These are phyloP conservation scores for Diabrotica balteata DNA, from an alignment of 2,888 invertebrate genomes.

Conservation along the genomic window DNA sequence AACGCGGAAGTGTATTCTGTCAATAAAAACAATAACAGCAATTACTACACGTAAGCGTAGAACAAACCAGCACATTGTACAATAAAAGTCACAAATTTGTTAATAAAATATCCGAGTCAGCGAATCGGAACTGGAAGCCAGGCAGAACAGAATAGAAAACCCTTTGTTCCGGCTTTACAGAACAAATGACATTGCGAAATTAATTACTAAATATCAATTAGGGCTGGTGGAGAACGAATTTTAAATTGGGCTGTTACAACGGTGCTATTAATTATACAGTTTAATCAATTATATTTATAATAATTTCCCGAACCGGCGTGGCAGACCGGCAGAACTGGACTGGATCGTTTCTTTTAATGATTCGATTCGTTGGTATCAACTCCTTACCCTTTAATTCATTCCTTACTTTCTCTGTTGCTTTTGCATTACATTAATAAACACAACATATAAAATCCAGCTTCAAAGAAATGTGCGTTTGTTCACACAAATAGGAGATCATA, in stretches of 20 bases:
- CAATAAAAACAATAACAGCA: conserved; percentile 27
- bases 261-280: conserved; percentile 55
- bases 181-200: conserved; percentile 56
- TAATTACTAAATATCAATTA: conserved; percentile 58
- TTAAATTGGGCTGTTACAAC: conserved; percentile 52
- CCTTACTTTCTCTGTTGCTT: no score
- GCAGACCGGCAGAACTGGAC: no score
- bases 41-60: conserved; percentile 24
- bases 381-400: no score
- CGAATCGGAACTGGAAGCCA: conserved; percentile 42
- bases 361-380: no score
- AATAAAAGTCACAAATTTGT: conserved; percentile 51
- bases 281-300: conserved; percentile 57
- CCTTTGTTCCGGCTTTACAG: conserved; percentile 48
- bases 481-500: no score
- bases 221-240: conserved; percentile 53
- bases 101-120: conserved; percentile 54
- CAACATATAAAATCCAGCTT: no score
- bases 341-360: no score
- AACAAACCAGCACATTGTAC: conserved; percentile 22
- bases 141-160: conserved; percentile 41
- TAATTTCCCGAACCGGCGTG: conserved; percentile 39
- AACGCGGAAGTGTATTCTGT: conserved; percentile 20
- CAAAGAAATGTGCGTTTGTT: no score
- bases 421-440: no score